A percentile compares a stretch with the other conserved stretches of the same genome.
phyloP scores from a whole-genome alignment of 1,140 invertebrate genomes.

The Zaprionus capensis region DNA sequence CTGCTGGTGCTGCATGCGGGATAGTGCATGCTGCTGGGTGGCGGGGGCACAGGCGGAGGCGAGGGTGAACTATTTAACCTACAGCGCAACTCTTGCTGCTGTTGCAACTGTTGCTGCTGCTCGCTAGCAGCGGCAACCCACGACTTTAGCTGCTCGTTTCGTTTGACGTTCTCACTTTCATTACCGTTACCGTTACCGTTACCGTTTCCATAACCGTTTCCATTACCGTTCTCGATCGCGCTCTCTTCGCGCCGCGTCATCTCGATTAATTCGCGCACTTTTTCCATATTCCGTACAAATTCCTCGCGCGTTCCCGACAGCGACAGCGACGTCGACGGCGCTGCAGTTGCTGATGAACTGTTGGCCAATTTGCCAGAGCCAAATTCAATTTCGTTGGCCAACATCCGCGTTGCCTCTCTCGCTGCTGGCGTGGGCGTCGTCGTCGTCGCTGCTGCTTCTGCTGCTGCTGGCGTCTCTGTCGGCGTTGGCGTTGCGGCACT shows the following conservation, averaged over 20 bases:
- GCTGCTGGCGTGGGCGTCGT: slow-evolving; percentile 34
- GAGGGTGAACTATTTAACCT: slow-evolving; percentile 54
- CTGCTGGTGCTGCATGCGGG: slow-evolving; percentile 6
- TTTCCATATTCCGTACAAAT: slow-evolving; percentile 74
- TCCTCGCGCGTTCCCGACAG: slow-evolving; percentile 75
- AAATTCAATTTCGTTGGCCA: slow-evolving; percentile 30
- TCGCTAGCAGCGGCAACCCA: not conserved
- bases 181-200: not conserved
- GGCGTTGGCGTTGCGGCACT: slow-evolving; percentile 46
- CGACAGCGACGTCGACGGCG: slow-evolving; percentile 64
- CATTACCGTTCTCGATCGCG: slow-evolving; percentile 18
- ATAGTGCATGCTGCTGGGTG: slow-evolving; percentile 49
- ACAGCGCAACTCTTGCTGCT: slow-evolving; percentile 17
- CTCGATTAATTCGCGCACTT: slow-evolving; percentile 77
- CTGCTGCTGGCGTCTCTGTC: not conserved
- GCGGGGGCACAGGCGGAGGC: slow-evolving; percentile 69
- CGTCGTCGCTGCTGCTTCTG: not conserved
- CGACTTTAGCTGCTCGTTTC: not conserved
- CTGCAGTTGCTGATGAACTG: slow-evolving; percentile 59
- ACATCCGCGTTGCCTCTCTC: slow-evolving; percentile 26
- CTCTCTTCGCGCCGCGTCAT: slow-evolving; percentile 72
- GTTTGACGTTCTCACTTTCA: slow-evolving; percentile 26
- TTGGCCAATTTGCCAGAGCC: slow-evolving; percentile 44
- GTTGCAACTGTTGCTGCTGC: not conserved
- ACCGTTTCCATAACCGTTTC: not conserved